Conservation (phyloP, 64 coral and sea anemone species). For the Trachythela sp. region DNA sequence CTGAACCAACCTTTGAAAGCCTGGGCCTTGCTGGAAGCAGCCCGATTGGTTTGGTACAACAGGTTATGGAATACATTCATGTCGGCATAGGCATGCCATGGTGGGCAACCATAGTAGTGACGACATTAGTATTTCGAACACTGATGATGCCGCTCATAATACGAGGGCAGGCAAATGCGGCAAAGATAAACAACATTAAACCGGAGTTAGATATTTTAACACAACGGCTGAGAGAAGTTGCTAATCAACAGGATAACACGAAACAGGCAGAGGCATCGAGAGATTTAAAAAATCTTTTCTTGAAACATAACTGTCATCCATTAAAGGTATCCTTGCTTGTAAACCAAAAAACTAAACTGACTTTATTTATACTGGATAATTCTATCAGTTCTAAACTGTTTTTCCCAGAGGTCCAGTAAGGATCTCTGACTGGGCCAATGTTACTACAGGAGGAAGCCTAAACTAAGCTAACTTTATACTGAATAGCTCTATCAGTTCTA, state of each 20-base stretch:
- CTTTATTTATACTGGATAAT: too few species aligned
- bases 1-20: constrained; percentile 67
- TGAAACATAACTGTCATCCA: constrained; percentile 83
- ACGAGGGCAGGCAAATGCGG: constrained; percentile 80
- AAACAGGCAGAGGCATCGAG: constrained; percentile 58
- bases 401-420: background rate
- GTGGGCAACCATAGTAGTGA: constrained; percentile 72
- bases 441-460: too few species aligned
- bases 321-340: constrained; percentile 59
- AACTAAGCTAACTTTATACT: too few species aligned
- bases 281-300: constrained; percentile 65
- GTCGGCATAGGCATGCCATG: constrained; percentile 60
- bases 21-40: constrained; percentile 66
- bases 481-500: too few species aligned
- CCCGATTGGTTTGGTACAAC: constrained; percentile 77
- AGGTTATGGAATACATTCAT: constrained; percentile 72
- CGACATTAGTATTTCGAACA: constrained; percentile 63
- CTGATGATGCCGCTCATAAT: constrained; percentile 72
- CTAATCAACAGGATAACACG: constrained; percentile 58
- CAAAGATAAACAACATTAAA: constrained; percentile 84
- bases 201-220: constrained; percentile 71
- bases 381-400: too few species aligned
- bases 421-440: too few species aligned
- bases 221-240: constrained; percentile 68
- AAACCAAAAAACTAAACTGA: too few species aligned